Percentiles rank a stretch among this genome's conserved stretches.
These are phyloP conservation scores for Pollenia griseotomentosa DNA, from an alignment of 2,888 invertebrate genomes.

Conservation along the genomic window DNA sequence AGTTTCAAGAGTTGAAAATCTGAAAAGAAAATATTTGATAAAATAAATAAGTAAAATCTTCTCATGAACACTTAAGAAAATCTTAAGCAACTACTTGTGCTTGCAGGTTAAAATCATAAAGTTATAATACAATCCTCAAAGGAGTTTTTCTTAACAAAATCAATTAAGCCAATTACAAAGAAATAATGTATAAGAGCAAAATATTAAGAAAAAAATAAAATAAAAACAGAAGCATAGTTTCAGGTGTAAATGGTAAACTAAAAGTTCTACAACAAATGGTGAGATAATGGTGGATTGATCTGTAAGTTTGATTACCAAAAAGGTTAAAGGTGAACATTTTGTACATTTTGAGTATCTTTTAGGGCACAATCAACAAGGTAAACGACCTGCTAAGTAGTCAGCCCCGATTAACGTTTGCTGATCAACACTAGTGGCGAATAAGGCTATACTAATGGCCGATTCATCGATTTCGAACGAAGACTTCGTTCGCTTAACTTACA, in stretches of 20 bases:
- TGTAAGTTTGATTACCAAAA: too few relatives aligned
- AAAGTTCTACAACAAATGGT: background rate
- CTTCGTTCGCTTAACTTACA: too few relatives aligned
- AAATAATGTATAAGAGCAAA: conserved; percentile 1
- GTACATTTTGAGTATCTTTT: too few relatives aligned
- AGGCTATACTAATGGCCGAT: too few relatives aligned
- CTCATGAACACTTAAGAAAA: conserved; percentile 44
- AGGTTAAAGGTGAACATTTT: too few relatives aligned
- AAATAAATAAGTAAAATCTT: conserved; percentile 44
- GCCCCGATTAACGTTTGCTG: too few relatives aligned
- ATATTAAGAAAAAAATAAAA: background rate
- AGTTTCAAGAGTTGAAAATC: conserved; percentile 38
- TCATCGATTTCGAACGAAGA: too few relatives aligned
- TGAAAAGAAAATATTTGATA: conserved; percentile 36
- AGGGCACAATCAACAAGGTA: too few relatives aligned
- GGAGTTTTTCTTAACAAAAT: conserved; percentile 64
- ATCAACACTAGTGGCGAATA: too few relatives aligned
- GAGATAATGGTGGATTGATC: too few relatives aligned
- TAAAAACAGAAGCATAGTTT: conserved; percentile 17
- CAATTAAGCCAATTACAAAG: conserved; percentile 69
- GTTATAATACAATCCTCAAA: conserved; percentile 56
- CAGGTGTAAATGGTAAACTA: conserved; percentile 4
- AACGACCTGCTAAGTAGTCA: too few relatives aligned
- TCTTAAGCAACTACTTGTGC: conserved; percentile 40
- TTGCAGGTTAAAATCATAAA: conserved; percentile 52